Evolutionary conservation across 2,113 vertebrate genomes (phyloP).

Genomic region (Rhabdomys dilectus): DNA sequence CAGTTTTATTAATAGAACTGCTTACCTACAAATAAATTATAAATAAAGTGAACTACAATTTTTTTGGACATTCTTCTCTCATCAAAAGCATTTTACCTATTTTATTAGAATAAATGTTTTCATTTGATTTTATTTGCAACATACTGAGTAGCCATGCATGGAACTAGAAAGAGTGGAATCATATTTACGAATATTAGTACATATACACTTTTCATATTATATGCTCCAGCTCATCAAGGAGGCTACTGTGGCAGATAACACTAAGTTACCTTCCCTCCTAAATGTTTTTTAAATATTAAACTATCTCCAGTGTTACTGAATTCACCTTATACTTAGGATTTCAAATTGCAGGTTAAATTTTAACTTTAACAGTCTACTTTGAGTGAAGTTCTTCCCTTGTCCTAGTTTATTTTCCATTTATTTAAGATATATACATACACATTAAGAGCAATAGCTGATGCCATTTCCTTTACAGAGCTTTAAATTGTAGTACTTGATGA

Average conservation of each 20-base stretch:
- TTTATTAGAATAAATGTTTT: neutral
- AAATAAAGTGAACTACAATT: neutral
- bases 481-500: conserved; percentile 21
- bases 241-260: neutral
- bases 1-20: neutral
- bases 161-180: neutral
- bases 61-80: neutral
- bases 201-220: rapidly evolving
- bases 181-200: neutral
- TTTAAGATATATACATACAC: neutral
- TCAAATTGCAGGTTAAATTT: neutral
- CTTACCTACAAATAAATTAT: neutral
- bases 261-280: neutral
- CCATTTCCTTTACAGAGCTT: neutral
- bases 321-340: neutral
- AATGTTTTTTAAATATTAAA: neutral
- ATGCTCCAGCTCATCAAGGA: neutral
- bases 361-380: neutral
- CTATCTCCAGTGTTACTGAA: neutral
- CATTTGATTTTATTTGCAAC: neutral
- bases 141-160: neutral
- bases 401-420: conserved; percentile 9
- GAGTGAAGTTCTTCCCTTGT: neutral
- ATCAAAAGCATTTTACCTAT: neutral
- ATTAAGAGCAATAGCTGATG: neutral